These are phyloP conservation scores for Otolemur garnettii DNA, from an alignment of 2,113 vertebrate species.

Conservation along the genomic window DNA sequence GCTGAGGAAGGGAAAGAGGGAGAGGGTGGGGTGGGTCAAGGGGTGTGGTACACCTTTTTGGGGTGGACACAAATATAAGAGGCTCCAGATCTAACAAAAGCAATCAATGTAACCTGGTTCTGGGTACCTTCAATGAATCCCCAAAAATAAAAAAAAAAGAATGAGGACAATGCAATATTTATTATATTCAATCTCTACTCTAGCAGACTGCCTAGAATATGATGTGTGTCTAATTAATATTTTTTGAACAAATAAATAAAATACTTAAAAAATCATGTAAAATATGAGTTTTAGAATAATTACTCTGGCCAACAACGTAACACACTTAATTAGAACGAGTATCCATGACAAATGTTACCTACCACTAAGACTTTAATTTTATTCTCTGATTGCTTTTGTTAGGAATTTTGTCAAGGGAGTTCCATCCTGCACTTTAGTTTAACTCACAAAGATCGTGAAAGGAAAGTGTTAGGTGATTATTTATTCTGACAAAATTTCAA, in stretches of 20 bases:
- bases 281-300: not conserved
- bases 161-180: not conserved
- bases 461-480: slow-evolving; percentile 36
- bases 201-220: not conserved
- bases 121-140: no score
- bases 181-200: not conserved
- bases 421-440: not conserved
- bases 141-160: not conserved
- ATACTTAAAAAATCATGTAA: not conserved
- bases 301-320: slow-evolving; percentile 31
- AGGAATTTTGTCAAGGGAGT: not conserved
- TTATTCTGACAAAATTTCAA: slow-evolving; percentile 15
- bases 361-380: slow-evolving; percentile 34
- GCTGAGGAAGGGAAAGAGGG: no score
- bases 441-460: not conserved
- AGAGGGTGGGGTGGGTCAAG: no score
- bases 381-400: not conserved
- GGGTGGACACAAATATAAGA: no score
- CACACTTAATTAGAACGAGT: not conserved
- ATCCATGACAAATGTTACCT: not conserved
- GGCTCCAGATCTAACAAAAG: no score
- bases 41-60: no score
- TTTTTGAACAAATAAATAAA: slow-evolving; percentile 9
- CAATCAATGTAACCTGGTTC: no score
- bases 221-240: not conserved